Evolutionary conservation across 2,797 vertebrate species (phyloP), one percentile per base, ranked within the genome.

Genomic region (Gallinago solitaria): DNA sequence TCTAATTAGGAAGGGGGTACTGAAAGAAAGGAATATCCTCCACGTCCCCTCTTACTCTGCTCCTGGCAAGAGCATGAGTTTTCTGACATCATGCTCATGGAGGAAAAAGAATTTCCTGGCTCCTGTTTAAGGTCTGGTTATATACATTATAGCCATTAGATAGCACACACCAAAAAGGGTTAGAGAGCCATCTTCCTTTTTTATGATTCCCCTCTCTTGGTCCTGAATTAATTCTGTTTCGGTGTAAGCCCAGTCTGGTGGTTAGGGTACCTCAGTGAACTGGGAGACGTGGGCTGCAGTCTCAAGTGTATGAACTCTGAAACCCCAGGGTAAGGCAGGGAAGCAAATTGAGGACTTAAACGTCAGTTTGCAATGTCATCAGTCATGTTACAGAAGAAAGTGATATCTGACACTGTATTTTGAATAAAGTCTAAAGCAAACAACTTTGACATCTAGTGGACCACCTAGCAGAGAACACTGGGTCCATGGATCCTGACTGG

Each of bases 391-490:
- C 41, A 68, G 67, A 69, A 57, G 33, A 41, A 61, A 63, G 45
- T 8, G 9, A 33, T 32, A 65, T 30, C 20, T 77, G 56, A 50
- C 18, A 11, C 11, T 45, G 23, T 37, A n/a, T 78, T 81, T 78
- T 64, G 27, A 32, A 47, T 19, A 25, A 87, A 56, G 12, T 45
- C 43, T 51, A 11, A 15, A 37, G 33, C 43, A 63, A 54, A 61
- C 6, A 39, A 17, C 43, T 82, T 25, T 70, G 35, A n/a, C 30
- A 47, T 3, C 2, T 30, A 39, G 32, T 16, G 33, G 20, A 56
- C 50, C 39, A 78, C 61, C 48, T 30, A 35, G 19, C 0, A 0
- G 27, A 7, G 14, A 53, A 20, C 7, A 7, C 1, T 1, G 16
- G 35, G 32, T 47, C 54, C 4, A 1, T 60, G 79, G 59, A 57